phyloP scores from a whole-genome alignment of 2,888 invertebrate species.

The Limenitis camilla region DNA sequence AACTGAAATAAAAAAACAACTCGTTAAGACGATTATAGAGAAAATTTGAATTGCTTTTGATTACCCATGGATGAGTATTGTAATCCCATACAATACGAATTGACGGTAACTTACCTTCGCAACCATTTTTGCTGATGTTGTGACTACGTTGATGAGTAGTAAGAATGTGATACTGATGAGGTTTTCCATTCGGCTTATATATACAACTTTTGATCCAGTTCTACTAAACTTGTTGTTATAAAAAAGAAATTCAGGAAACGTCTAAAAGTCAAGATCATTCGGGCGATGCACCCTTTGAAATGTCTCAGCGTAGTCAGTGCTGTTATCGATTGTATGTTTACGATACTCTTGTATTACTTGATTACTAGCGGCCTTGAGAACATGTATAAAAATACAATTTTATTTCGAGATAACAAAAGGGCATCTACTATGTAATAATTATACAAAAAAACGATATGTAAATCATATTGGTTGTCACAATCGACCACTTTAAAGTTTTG shows the following conservation, averaged over 20 bases:
- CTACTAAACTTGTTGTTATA: conserved; percentile 38
- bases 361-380: conserved; percentile 10
- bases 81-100: not conserved
- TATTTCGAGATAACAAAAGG: conserved; percentile 2
- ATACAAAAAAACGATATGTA: no score
- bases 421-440: not conserved
- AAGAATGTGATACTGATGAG: conserved; percentile 43
- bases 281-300: conserved; percentile 48
- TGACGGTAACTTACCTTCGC: conserved; percentile 48
- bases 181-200: conserved; percentile 44
- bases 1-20: conserved; percentile 36
- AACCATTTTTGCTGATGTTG: conserved; percentile 53
- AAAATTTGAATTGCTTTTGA: no score
- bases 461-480: no score
- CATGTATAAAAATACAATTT: conserved; percentile 2
- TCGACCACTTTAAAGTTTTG: no score
- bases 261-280: conserved; percentile 61
- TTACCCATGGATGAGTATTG: not conserved
- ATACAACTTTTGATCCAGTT: conserved; percentile 43
- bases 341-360: conserved; percentile 13
- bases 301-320: conserved; percentile 26
- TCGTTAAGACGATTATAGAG: not conserved
- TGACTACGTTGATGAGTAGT: conserved; percentile 51
- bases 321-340: conserved; percentile 21
- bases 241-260: conserved; percentile 60